phyloP scores from a whole-genome alignment of 2,797 vertebrate genomes.

The Esox lucius region DNA sequence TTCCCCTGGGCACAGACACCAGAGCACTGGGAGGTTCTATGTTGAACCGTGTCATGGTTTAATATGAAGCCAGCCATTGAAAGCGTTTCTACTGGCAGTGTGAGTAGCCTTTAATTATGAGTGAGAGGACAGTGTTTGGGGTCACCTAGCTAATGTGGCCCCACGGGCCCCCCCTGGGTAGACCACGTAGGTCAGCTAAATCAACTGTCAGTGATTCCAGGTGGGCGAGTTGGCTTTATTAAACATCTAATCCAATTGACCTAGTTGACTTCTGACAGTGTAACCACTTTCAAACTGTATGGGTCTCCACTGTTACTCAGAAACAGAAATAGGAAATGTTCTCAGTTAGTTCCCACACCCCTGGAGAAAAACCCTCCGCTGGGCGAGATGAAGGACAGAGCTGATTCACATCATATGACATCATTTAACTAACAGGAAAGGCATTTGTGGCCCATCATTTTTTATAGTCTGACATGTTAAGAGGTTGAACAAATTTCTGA shows the following conservation, averaged over 20 bases:
- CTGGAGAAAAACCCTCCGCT: conserved; percentile 4
- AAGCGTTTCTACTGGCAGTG: neutral
- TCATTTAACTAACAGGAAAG: neutral
- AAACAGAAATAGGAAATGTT: conserved; percentile 50
- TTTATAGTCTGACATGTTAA: neutral
- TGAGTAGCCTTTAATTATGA: conserved; percentile 65
- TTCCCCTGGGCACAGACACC: conserved; percentile 32
- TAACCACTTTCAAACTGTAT: conserved; percentile 49
- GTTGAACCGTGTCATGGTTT: neutral
- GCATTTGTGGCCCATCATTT: neutral
- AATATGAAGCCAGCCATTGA: neutral
- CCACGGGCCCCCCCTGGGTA: conserved; percentile 30
- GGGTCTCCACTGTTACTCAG: conserved; percentile 55
- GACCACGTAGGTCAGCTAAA: conserved; percentile 64
- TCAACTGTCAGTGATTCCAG: conserved; percentile 69
- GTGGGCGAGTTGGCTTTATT: conserved; percentile 55
- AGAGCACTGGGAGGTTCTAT: neutral
- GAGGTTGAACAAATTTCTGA: neutral
- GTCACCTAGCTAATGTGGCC: conserved; percentile 68
- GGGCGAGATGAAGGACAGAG: conserved; percentile 6
- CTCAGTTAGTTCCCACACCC: conserved; percentile 41
- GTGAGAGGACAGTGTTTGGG: conserved; percentile 57
- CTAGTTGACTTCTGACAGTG: conserved; percentile 43
- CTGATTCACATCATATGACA: conserved; percentile 30
- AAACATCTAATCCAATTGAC: conserved; percentile 59